Conservation (phyloP, 2,888 invertebrate genomes). For the Drosophila buzzatii region DNA sequence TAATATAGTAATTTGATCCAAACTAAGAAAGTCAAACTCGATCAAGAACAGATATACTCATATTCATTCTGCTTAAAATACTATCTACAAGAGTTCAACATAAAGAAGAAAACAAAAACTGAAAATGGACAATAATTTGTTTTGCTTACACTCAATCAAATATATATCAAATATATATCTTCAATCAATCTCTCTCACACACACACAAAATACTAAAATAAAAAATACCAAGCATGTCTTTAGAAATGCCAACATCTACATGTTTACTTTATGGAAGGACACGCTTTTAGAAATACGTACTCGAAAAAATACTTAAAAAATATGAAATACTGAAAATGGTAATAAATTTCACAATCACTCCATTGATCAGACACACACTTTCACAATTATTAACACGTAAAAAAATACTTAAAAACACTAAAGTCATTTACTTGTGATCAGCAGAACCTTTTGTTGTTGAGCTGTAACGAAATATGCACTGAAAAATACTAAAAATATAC, state of each 20-base stretch:
- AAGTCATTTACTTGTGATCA: not conserved
- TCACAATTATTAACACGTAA: not conserved
- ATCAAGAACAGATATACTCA: not conserved
- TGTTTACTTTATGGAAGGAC: not conserved
- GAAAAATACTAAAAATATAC: not conserved
- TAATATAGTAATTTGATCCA: not conserved
- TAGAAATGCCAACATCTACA: not conserved
- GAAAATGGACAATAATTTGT: not conserved
- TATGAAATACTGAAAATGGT: no score
- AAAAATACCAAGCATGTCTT: not conserved
- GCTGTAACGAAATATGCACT: no score
- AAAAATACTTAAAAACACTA: not conserved
- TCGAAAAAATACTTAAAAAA: not conserved
- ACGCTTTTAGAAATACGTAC: not conserved
- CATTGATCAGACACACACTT: not conserved
- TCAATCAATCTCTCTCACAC: not conserved
- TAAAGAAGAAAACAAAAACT: not conserved
- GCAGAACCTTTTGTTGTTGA: no score
- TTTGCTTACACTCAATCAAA: not conserved
- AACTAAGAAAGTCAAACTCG: not conserved
- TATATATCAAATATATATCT: no score
- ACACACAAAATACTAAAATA: not conserved
- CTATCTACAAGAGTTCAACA: not conserved
- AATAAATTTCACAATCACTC: not conserved
- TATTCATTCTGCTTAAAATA: not conserved